A percentile compares a stretch with the other conserved stretches of the same genome.
Evolutionary conservation across 2,113 vertebrate genomes (phyloP).

Genomic region (Cettia cetti): DNA sequence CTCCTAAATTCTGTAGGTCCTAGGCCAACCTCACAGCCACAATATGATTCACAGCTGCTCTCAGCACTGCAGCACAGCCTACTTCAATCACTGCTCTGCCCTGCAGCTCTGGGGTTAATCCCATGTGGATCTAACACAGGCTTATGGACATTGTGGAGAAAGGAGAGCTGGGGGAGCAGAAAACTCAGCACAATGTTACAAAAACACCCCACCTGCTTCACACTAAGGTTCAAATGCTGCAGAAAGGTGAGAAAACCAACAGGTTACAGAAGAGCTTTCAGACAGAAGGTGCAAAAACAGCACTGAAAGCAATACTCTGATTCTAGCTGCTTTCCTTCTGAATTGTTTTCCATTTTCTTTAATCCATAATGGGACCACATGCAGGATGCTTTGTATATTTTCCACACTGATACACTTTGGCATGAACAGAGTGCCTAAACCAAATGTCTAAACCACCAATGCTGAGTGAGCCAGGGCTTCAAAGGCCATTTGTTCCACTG

Average conservation of each 20-base stretch:
- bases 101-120: background rate
- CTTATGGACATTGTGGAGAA: background rate
- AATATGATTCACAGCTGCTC: background rate
- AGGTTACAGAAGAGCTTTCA: background rate
- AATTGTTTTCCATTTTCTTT: background rate
- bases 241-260: background rate
- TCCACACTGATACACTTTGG: constrained; percentile 4
- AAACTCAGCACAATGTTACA: background rate
- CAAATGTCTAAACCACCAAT: background rate
- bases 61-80: background rate
- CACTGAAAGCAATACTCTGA: background rate
- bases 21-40: background rate
- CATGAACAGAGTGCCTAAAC: background rate
- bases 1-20: background rate
- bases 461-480: background rate
- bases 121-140: background rate
- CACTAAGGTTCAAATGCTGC: background rate
- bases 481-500: constrained; percentile 20
- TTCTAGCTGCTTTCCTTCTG: background rate
- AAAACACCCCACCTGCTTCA: background rate
- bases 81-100: background rate
- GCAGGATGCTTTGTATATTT: constrained; percentile 10
- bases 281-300: background rate
- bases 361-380: background rate
- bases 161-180: background rate